Evolutionary conservation across 2,797 vertebrate genomes (phyloP).

Genomic region (Phaenicophaeus curvirostris): DNA sequence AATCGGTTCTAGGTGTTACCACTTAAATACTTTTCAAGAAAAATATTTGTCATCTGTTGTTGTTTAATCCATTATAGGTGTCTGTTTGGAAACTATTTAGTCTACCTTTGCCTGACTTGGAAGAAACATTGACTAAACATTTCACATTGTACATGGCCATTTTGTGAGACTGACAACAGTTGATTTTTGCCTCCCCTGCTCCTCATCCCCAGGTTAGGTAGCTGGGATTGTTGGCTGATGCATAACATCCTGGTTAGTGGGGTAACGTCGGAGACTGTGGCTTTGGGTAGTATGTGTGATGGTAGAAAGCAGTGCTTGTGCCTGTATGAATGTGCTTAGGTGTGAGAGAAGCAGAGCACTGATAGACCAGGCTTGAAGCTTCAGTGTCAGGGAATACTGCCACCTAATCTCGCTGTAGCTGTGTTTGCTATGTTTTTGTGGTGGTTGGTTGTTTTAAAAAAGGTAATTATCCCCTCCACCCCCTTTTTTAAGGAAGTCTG

Average conservation of each 20-base stretch:
- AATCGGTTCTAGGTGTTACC: not conserved
- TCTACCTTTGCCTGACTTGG: conserved; percentile 17
- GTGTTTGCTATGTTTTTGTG: not conserved
- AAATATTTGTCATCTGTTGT: not conserved
- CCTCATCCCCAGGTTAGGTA: fast-evolving
- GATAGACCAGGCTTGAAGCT: not conserved
- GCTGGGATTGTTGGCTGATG: not conserved
- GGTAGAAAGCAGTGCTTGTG: not conserved
- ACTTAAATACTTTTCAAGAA: conserved; percentile 3
- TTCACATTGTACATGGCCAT: not conserved
- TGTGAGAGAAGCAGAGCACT: not conserved
- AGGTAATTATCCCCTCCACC: no score
- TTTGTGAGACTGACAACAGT: not conserved
- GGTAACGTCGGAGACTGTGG: fast-evolving
- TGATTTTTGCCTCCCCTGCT: not conserved
- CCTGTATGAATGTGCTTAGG: not conserved
- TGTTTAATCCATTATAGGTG: not conserved
- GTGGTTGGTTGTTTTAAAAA: no score
- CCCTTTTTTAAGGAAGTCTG: not conserved
- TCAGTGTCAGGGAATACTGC: not conserved
- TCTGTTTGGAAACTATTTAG: conserved; percentile 31
- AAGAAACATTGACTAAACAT: conserved; percentile 5
- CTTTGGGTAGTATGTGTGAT: not conserved
- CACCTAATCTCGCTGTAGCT: not conserved
- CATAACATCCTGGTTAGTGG: not conserved